Conservation (phyloP, 2,888 invertebrate genomes). For the Agapostemon virescens region DNA sequence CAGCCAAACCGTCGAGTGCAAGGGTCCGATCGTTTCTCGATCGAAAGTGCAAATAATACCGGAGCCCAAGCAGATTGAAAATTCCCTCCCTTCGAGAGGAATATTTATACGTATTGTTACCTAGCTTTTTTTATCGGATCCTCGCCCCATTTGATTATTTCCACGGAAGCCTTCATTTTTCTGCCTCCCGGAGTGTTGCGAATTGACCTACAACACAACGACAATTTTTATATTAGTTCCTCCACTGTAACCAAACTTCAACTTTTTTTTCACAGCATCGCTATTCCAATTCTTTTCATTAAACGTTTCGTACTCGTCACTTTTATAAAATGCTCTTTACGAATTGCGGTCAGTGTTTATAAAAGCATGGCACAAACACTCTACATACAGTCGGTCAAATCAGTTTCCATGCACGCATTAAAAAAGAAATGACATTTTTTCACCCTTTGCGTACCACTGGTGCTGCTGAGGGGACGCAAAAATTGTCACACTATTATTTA, state of each 20-base stretch:
- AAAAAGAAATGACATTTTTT: too few relatives aligned
- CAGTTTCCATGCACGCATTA: too few relatives aligned
- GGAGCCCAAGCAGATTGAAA: slow-evolving; percentile 29
- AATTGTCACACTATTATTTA: too few relatives aligned
- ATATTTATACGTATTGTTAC: slow-evolving; percentile 21
- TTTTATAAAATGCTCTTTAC: too few relatives aligned
- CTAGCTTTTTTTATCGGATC: slow-evolving; percentile 26
- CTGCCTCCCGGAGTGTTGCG: background rate
- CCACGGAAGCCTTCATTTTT: background rate
- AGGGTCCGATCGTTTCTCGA: slow-evolving; percentile 5
- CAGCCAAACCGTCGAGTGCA: slow-evolving; percentile 1
- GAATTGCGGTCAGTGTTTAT: too few relatives aligned
- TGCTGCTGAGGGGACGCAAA: too few relatives aligned
- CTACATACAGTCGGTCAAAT: too few relatives aligned
- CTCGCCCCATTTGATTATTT: slow-evolving; percentile 18
- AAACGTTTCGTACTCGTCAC: too few relatives aligned
- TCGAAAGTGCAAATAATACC: slow-evolving; percentile 6
- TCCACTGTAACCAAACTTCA: background rate
- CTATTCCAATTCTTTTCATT: too few relatives aligned
- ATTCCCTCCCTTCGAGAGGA: background rate
- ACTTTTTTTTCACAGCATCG: too few relatives aligned
- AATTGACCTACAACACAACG: background rate
- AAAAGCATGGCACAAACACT: too few relatives aligned
- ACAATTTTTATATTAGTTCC: background rate
- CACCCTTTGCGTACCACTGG: too few relatives aligned